Evolutionary conservation across 2,113 vertebrate genomes (phyloP).

Genomic region (Proterorhinus semilunaris): DNA sequence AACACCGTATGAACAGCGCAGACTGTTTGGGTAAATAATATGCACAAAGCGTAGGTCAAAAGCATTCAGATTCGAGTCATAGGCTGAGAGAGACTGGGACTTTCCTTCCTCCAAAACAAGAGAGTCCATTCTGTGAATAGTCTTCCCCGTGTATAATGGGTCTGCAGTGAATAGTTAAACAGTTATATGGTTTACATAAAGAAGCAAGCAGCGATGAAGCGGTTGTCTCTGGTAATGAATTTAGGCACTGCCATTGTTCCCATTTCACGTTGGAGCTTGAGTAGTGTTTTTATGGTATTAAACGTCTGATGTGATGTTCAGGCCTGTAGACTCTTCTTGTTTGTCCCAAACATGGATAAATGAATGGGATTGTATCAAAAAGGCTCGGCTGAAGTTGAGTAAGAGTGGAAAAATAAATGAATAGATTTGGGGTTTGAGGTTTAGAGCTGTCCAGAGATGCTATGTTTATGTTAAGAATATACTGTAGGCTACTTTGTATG

Average conservation of each 20-base stretch:
- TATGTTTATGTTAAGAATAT: constrained; percentile 18
- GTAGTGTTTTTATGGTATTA: too few species aligned
- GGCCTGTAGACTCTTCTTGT: too few species aligned
- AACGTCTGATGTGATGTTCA: too few species aligned
- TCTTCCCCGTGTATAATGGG: constrained; percentile 8
- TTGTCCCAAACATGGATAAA: too few species aligned
- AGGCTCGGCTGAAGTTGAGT: too few species aligned
- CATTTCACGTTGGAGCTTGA: background rate
- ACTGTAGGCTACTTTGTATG: background rate
- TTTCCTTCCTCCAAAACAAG: constrained; percentile 41
- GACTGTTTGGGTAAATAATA: constrained; percentile 40
- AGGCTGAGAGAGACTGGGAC: constrained; percentile 30
- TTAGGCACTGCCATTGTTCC: constrained; percentile 23
- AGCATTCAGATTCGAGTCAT: constrained; percentile 60
- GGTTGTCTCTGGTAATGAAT: constrained; percentile 30
- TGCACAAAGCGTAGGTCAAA: constrained; percentile 51
- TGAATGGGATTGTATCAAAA: too few species aligned
- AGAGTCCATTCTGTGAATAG: constrained; percentile 6
- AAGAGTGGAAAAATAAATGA: too few species aligned
- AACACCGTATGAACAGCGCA: constrained; percentile 3
- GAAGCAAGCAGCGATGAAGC: constrained; percentile 7
- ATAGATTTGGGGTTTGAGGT: too few species aligned
- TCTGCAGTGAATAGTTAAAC: constrained; percentile 6
- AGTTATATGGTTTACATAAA: constrained; percentile 8
- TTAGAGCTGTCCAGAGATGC: too few species aligned